These are phyloP conservation scores for Xenops minutus DNA, from an alignment of 2,797 vertebrate species.

Conservation along the genomic window DNA sequence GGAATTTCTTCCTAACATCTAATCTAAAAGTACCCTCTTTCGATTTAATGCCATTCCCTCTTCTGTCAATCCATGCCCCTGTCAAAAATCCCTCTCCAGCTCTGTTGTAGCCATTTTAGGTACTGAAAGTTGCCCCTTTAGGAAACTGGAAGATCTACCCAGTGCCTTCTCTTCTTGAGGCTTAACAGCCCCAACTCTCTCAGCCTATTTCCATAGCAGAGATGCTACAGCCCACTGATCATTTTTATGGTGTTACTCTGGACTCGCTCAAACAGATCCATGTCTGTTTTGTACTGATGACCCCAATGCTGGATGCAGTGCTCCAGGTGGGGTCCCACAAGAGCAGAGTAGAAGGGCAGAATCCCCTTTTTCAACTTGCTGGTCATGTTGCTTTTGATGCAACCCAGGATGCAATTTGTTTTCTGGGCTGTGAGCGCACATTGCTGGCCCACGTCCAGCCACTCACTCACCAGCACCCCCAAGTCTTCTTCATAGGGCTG, in stretches of 20 bases:
- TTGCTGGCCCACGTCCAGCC: accelerated
- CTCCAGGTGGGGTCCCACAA: neutral
- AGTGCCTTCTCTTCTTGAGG: neutral
- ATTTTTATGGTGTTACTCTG: neutral
- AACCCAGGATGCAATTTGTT: accelerated
- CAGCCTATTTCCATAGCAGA: neutral
- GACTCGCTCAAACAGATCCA: neutral
- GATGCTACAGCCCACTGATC: neutral
- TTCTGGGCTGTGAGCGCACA: neutral
- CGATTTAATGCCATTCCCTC: neutral
- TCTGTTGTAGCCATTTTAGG: neutral
- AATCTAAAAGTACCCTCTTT: neutral
- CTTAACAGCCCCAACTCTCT: neutral
- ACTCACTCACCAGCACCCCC: neutral
- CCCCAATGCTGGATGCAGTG: neutral
- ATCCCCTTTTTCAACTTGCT: neutral
- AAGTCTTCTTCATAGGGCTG: neutral
- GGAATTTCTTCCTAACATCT: neutral
- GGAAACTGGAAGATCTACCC: neutral
- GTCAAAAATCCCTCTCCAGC: neutral
- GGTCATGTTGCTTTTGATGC: neutral
- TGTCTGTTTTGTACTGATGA: neutral
- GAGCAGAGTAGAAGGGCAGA: neutral
- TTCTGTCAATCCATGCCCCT: neutral
- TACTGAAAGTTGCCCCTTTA: neutral